Conservation (phyloP, 2,888 invertebrate species). For the Trachelus tabidus region DNA sequence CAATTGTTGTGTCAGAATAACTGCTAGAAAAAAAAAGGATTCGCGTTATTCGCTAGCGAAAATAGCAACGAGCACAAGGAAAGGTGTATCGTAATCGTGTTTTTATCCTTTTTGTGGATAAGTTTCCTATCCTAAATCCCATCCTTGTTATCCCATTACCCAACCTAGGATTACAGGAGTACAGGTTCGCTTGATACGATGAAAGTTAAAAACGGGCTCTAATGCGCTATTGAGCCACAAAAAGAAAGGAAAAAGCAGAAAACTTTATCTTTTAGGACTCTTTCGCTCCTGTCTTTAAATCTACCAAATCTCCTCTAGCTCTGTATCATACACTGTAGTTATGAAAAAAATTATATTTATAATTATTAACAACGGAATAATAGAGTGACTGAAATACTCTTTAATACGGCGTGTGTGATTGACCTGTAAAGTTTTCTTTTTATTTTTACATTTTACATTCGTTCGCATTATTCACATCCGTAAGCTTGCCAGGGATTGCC, state of each 20-base stretch:
- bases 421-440: constrained; percentile 2
- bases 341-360: constrained; percentile 60
- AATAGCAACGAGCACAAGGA: constrained; percentile 12
- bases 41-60: background rate
- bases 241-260: constrained; percentile 2
- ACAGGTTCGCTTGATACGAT: constrained; percentile 17
- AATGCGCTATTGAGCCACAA: constrained; percentile 4
- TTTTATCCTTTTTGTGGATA: constrained; percentile 25
- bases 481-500: background rate
- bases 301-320: constrained; percentile 20
- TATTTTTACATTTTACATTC: background rate
- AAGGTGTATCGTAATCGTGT: constrained; percentile 3
- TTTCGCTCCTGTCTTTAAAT: background rate
- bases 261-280: background rate
- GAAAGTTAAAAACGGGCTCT: constrained; percentile 16
- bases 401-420: constrained; percentile 11
- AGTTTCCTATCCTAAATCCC: background rate
- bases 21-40: background rate
- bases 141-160: background rate
- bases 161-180: background rate
- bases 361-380: constrained; percentile 47
- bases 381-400: constrained; percentile 24
- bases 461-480: background rate
- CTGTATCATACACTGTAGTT: constrained; percentile 57
- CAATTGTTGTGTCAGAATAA: constrained; percentile 16